phyloP scores from a whole-genome alignment of 2,797 vertebrate genomes.

The Chaunax sp. region DNA sequence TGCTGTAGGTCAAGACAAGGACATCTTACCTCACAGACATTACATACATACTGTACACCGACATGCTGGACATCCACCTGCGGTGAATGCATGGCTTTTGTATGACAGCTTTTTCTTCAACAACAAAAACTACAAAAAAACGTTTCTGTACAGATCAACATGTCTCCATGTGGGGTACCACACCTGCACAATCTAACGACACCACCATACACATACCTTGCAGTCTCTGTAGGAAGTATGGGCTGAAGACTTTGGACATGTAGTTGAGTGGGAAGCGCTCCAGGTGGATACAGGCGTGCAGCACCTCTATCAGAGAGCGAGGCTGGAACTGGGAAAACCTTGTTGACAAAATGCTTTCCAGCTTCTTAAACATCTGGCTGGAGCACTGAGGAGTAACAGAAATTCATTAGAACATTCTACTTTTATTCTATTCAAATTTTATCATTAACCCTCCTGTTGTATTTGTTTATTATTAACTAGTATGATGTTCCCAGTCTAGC shows the following conservation, averaged over 20 bases:
- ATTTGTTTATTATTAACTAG: too few species aligned
- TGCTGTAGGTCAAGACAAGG: constrained; percentile 28
- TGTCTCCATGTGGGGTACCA: not conserved
- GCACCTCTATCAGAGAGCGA: constrained; percentile 46
- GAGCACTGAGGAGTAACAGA: constrained; percentile 41
- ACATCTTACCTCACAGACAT: constrained; percentile 13
- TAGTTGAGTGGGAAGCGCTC: constrained; percentile 63
- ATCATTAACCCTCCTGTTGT: too few species aligned
- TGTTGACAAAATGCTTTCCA: constrained; percentile 55
- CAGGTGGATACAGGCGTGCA: constrained; percentile 65
- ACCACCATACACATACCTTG: constrained; percentile 24
- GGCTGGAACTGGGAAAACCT: constrained; percentile 64
- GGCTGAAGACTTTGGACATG: constrained; percentile 51
- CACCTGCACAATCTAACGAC: not conserved
- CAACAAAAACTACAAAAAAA: not conserved
- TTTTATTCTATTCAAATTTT: too few species aligned
- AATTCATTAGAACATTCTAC: not conserved
- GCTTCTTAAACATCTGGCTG: constrained; percentile 60
- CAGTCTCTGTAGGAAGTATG: constrained; percentile 50
- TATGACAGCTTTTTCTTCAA: too few species aligned
- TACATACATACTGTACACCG: not conserved
- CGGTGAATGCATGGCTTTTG: not conserved
- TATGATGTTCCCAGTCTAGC: too few species aligned
- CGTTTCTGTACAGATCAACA: too few species aligned
- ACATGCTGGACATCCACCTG: not conserved